Conservation (phyloP, 2,888 invertebrate genomes). For the Seira ritae region DNA sequence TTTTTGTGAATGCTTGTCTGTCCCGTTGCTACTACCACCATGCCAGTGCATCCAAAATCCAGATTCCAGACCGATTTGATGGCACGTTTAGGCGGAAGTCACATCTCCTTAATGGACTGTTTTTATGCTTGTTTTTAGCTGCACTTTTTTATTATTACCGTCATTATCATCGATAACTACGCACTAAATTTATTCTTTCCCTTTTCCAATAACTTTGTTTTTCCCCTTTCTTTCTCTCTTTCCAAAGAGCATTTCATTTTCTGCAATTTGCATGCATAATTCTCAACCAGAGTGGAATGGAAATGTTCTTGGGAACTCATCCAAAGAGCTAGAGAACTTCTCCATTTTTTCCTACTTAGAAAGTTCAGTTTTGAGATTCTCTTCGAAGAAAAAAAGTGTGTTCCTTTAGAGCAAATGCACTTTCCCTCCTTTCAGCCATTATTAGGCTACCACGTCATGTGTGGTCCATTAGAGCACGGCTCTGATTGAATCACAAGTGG, state of each 20-base stretch:
- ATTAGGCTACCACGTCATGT: conserved; percentile 21
- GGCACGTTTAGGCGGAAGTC: too few relatives aligned
- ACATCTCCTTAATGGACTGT: too few relatives aligned
- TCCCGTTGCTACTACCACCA: too few relatives aligned
- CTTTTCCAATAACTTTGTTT: background rate
- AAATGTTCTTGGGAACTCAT: too few relatives aligned
- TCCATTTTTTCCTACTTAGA: too few relatives aligned
- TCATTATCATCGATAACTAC: background rate
- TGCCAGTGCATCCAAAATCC: too few relatives aligned
- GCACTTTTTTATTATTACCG: background rate
- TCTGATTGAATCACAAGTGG: conserved; percentile 54
- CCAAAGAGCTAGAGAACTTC: too few relatives aligned
- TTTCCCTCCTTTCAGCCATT: conserved; percentile 1
- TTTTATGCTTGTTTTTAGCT: background rate
- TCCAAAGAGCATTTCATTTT: conserved; percentile 33
- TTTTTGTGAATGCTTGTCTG: conserved; percentile 1
- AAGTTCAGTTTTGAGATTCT: too few relatives aligned
- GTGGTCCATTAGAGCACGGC: conserved; percentile 52
- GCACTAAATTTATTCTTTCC: too few relatives aligned
- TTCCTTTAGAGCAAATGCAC: background rate
- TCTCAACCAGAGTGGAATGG: conserved; percentile 21
- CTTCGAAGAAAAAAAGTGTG: too few relatives aligned
- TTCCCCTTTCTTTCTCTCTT: background rate
- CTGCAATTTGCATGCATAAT: conserved; percentile 49
- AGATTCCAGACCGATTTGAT: too few relatives aligned